Conservation (phyloP, 1,140 invertebrate genomes). For the Chionoecetes opilio region DNA sequence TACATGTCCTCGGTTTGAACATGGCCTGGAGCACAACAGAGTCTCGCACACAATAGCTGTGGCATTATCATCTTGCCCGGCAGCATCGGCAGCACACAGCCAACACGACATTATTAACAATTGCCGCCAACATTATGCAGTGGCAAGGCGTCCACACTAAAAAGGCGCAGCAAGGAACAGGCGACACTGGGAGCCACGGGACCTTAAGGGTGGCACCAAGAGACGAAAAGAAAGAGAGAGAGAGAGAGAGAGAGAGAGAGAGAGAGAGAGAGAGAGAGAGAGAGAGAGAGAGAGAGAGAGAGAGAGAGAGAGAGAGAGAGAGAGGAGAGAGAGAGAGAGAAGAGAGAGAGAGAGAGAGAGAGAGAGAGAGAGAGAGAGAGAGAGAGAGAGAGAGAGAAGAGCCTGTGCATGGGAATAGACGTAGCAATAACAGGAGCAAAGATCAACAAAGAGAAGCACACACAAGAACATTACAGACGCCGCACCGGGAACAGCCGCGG, state of each 20-base stretch:
- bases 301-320: neutral
- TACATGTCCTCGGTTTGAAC: neutral
- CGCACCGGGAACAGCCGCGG: constrained; percentile 40
- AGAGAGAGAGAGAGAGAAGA: constrained; percentile 36
- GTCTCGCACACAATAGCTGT: neutral
- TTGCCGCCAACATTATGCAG: constrained; percentile 19
- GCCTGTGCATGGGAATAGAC: neutral
- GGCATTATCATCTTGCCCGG: constrained; percentile 17
- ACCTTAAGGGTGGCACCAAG: neutral
- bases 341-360: neutral
- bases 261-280: neutral
- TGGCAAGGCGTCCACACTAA: neutral
- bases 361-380: too few species aligned
- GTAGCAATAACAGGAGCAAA: constrained; percentile 49
- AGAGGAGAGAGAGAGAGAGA: neutral
- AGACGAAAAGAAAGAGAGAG: neutral
- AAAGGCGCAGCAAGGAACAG: neutral
- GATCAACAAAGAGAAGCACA: constrained; percentile 39
- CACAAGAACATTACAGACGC: constrained; percentile 35
- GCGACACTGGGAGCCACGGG: neutral
- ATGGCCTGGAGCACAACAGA: neutral
- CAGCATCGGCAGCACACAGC: neutral
- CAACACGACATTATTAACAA: constrained; percentile 30
- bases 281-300: neutral
- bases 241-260: neutral